Evolutionary conservation across 2,888 invertebrate species (phyloP).

Genomic region (Tinea semifulvella): DNA sequence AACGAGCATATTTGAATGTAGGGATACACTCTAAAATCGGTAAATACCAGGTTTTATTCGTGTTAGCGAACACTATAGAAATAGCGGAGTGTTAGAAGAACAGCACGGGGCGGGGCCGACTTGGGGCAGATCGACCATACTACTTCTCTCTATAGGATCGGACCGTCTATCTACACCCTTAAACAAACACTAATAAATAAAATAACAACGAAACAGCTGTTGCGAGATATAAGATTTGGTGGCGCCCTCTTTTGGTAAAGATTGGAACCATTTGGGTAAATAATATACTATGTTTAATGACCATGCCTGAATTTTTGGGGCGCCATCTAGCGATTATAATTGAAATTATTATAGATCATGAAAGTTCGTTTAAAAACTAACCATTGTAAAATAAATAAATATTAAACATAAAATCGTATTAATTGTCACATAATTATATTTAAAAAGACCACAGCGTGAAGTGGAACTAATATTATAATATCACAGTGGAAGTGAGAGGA

Average conservation of each 20-base stretch:
- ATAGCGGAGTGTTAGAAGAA: slow-evolving; percentile 37
- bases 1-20: slow-evolving; percentile 47
- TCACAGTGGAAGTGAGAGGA: too few species aligned
- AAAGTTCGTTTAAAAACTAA: too few species aligned
- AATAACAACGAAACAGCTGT: not conserved
- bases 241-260: not conserved
- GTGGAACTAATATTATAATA: too few species aligned
- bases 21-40: slow-evolving; percentile 48
- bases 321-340: too few species aligned
- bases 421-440: too few species aligned
- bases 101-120: slow-evolving; percentile 32
- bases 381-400: too few species aligned
- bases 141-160: slow-evolving; percentile 50
- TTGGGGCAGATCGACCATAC: slow-evolving; percentile 39
- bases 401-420: too few species aligned
- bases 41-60: slow-evolving; percentile 46
- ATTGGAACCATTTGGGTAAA: not conserved
- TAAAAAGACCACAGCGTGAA: too few species aligned
- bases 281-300: too few species aligned
- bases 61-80: slow-evolving; percentile 47
- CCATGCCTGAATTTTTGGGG: too few species aligned
- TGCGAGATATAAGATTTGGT: not conserved
- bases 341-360: too few species aligned
- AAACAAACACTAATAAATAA: not conserved
- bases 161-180: slow-evolving; percentile 32